These are phyloP conservation scores for Eurosta solidaginis DNA, from an alignment of 1,140 invertebrate species.

Conservation along the genomic window DNA sequence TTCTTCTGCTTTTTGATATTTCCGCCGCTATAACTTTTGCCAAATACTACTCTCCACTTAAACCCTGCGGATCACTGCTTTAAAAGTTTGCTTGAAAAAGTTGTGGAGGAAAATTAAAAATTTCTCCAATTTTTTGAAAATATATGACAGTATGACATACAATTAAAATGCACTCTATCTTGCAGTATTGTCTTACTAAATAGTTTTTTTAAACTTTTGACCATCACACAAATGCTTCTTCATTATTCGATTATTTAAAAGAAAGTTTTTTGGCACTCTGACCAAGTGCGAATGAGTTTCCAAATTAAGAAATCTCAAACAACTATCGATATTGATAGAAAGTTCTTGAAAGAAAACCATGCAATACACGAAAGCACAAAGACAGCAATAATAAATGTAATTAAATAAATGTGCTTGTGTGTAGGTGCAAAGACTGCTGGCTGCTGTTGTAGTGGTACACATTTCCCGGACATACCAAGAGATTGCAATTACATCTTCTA, in stretches of 20 bases:
- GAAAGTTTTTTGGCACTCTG: neutral
- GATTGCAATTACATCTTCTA: too few species aligned
- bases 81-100: too few species aligned
- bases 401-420: too few species aligned
- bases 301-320: neutral
- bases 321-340: neutral
- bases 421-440: too few species aligned
- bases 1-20: too few species aligned
- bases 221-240: constrained; percentile 1
- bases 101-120: too few species aligned
- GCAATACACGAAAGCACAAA: neutral
- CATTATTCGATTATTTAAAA: constrained; percentile 19
- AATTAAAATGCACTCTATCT: neutral
- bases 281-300: neutral
- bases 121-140: neutral
- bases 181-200: neutral
- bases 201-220: neutral
- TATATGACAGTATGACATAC: neutral
- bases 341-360: neutral
- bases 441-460: too few species aligned
- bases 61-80: too few species aligned
- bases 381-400: too few species aligned
- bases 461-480: too few species aligned
- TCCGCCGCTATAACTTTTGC: too few species aligned
- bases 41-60: too few species aligned